phyloP scores from a whole-genome alignment of 2,888 invertebrate species.

The Megalurothrips usitatus region DNA sequence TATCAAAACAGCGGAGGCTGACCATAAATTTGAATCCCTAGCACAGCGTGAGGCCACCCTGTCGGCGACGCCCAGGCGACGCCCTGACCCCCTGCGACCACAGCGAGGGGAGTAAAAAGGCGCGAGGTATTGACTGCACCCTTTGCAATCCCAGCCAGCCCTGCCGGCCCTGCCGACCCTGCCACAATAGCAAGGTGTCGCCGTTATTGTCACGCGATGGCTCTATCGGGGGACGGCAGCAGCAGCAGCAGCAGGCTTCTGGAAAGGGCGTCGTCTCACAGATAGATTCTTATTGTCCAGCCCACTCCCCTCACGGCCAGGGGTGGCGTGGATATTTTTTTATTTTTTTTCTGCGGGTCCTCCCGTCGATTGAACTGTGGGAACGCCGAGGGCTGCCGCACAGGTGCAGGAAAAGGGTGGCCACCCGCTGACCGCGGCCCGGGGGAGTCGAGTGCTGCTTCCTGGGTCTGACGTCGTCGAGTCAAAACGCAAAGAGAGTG shows the following conservation, averaged over 20 bases:
- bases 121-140: neutral
- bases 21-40: neutral
- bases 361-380: neutral
- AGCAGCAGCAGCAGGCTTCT: no score
- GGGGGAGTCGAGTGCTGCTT: neutral
- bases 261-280: neutral
- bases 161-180: neutral
- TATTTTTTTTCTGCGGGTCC: no score
- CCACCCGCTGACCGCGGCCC: neutral
- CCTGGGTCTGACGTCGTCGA: neutral
- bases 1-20: neutral
- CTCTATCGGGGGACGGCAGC: neutral
- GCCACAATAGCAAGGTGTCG: constrained; percentile 3
- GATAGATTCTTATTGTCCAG: neutral
- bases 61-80: neutral
- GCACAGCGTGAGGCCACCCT: neutral
- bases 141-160: neutral
- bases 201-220: constrained; percentile 8
- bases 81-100: neutral
- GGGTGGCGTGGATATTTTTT: neutral
- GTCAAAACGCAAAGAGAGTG: constrained; percentile 1
- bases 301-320: neutral
- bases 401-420: constrained; percentile 11
- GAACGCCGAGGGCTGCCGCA: neutral
- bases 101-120: neutral